Evolutionary conservation across 2,113 vertebrate genomes (phyloP).

Genomic region (Pelecanus crispus): DNA sequence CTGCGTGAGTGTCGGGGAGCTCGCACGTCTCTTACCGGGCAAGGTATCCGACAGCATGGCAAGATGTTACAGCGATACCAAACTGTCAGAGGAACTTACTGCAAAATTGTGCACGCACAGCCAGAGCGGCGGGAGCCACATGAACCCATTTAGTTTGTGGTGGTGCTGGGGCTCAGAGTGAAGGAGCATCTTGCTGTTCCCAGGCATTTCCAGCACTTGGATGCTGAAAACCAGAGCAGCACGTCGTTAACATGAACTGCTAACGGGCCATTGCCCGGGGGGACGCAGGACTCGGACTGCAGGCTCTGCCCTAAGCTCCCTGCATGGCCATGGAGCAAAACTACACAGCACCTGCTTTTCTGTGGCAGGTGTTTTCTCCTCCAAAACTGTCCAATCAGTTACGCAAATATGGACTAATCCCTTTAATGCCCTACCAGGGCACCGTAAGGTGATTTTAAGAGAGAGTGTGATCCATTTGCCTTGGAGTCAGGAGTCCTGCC

Average conservation of each 20-base stretch:
- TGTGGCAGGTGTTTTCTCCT: neutral
- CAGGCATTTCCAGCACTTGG: rapidly evolving
- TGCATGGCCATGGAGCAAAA: rapidly evolving
- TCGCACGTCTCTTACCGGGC: neutral
- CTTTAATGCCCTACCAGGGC: neutral
- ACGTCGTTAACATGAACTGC: rapidly evolving
- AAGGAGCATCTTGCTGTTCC: neutral
- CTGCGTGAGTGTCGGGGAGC: neutral
- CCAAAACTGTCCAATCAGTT: neutral
- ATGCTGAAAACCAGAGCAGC: neutral
- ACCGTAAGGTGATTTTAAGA: neutral
- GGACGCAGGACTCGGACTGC: rapidly evolving
- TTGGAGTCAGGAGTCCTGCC: neutral
- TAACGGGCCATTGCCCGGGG: no score
- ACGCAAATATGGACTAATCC: neutral
- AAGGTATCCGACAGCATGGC: neutral
- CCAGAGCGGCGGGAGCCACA: rapidly evolving
- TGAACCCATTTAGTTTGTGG: rapidly evolving
- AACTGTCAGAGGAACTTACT: neutral
- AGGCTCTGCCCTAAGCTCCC: neutral
- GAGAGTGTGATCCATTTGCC: neutral
- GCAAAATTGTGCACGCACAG: neutral
- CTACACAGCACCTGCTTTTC: neutral
- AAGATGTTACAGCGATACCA: neutral
- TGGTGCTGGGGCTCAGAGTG: neutral